These are phyloP conservation scores for Pachyseris speciosa DNA, from an alignment of 64 coral and sea anemone species.

Conservation along the genomic window DNA sequence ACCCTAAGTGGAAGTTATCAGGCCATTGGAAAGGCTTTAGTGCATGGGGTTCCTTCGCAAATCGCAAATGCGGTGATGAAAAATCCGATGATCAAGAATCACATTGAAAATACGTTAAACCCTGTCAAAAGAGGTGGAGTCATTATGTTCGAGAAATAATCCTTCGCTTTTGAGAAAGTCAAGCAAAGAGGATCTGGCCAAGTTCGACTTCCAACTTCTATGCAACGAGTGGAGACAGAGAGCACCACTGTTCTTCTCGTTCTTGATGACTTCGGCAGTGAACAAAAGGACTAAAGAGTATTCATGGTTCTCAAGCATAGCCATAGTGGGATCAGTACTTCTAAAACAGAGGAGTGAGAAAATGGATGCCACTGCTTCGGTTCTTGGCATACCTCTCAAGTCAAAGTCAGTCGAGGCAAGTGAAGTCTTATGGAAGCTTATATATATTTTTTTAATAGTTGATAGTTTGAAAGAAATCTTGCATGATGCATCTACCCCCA, in stretches of 20 bases:
- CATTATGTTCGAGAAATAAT: slow-evolving; percentile 39
- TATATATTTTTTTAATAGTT: no score
- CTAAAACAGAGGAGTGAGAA: slow-evolving; percentile 59
- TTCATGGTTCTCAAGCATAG: slow-evolving; percentile 42
- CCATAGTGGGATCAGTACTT: slow-evolving; percentile 48
- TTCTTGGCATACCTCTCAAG: slow-evolving; percentile 43
- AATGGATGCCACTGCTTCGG: slow-evolving; percentile 55
- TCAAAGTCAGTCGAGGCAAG: slow-evolving; percentile 33
- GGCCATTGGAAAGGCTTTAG: slow-evolving; percentile 59
- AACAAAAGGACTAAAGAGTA: slow-evolving; percentile 51
- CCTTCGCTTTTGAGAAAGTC: slow-evolving; percentile 46
- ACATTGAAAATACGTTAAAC: slow-evolving; percentile 21
- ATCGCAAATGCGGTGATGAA: slow-evolving; percentile 42
- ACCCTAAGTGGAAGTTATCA: slow-evolving; percentile 25
- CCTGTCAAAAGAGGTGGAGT: background rate
- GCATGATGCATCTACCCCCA: no score
- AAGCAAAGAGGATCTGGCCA: slow-evolving; percentile 33
- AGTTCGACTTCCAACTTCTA: slow-evolving; percentile 27
- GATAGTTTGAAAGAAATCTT: no score
- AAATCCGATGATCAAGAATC: background rate
- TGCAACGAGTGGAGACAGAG: slow-evolving; percentile 58
- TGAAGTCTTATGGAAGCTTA: no score
- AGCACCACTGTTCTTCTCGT: slow-evolving; percentile 62
- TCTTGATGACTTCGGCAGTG: slow-evolving; percentile 36
- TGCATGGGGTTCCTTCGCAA: slow-evolving; percentile 28